Base-by-base conservation (phyloP, 1,140 invertebrate genomes). In the Drosophila biarmipes region DNA sequence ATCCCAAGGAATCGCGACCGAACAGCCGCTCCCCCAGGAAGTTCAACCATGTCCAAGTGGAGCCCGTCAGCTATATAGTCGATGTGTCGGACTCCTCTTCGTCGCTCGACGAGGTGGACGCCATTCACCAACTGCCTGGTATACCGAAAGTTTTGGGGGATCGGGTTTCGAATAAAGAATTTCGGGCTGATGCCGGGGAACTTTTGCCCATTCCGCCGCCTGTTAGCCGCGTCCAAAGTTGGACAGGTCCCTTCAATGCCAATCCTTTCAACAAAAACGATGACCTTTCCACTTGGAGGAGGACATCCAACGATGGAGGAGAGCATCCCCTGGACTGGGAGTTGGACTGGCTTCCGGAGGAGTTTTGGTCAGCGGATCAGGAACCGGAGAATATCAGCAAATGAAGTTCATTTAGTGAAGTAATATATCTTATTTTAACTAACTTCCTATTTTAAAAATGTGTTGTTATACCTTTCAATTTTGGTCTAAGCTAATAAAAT, bases 41-140 rank as follows among this genome's bases (percentile, higher is more conserved):
- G 15, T 6, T 19, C 48, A 6, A 0, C 5, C 29, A 19, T 5
- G 4, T 19, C 11, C 49, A 38, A 2, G 2, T 40, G 34, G 58
- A 62, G 4, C 53, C 53, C 24, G 19, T 31, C 14, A 62, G 35
- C 35, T 58, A 62, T 10, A 61, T 61, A 8, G 58, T 40, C 6
- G 15, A 40, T 40, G 35, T 61, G 4, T n/a, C 12, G 11, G 24
- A 19, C 2, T 31, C 58, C 5, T 40, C 14, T 6, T 61, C 58
- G 21, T 58, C 53, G 6, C 12, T 21, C 53, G 58, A 59, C 5
- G 57, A 59, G 12, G 10, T 10, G 12, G 46, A 56, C 14, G 5
- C 15, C 14, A 27, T 17, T 35, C 12, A 7, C 2, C 8, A 7
- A 21, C 10, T 10, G 10, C 4, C 12, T n/a, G 12, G 2, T 15